Conservation (phyloP, 2,888 invertebrate species). For the Epiblema foenella region DNA sequence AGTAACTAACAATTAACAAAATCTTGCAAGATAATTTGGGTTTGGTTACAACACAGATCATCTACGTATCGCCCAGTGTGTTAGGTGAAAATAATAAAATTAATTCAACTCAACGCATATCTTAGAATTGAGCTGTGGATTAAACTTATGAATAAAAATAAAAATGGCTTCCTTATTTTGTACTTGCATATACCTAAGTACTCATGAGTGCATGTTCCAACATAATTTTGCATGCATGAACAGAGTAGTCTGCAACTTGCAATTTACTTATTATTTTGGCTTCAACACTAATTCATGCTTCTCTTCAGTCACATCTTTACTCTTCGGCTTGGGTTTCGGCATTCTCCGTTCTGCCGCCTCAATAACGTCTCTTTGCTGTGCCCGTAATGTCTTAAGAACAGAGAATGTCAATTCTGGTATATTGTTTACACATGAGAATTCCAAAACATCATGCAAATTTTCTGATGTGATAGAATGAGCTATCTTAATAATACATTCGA, state of each 20-base stretch:
- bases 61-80: too few species aligned
- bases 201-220: too few species aligned
- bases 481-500: conserved; percentile 59
- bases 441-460: conserved; percentile 55
- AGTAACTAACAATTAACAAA: neutral
- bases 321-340: neutral
- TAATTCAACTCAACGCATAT: neutral
- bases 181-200: too few species aligned
- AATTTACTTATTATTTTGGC: neutral
- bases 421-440: conserved; percentile 62
- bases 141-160: too few species aligned
- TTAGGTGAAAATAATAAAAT: neutral
- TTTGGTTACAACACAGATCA: too few species aligned
- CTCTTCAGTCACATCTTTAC: neutral
- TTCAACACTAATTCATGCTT: neutral
- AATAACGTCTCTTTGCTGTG: conserved; percentile 13
- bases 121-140: neutral
- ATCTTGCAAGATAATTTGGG: neutral
- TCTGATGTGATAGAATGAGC: conserved; percentile 50
- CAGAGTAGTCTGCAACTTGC: neutral
- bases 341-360: conserved; percentile 6
- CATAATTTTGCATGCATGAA: neutral
- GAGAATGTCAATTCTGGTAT: conserved; percentile 51
- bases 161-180: too few species aligned
- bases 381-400: neutral